Percentiles rank a stretch among this genome's conserved stretches.
phyloP scores from a whole-genome alignment of 2,113 vertebrate genomes.

The Hipposideros armiger region DNA sequence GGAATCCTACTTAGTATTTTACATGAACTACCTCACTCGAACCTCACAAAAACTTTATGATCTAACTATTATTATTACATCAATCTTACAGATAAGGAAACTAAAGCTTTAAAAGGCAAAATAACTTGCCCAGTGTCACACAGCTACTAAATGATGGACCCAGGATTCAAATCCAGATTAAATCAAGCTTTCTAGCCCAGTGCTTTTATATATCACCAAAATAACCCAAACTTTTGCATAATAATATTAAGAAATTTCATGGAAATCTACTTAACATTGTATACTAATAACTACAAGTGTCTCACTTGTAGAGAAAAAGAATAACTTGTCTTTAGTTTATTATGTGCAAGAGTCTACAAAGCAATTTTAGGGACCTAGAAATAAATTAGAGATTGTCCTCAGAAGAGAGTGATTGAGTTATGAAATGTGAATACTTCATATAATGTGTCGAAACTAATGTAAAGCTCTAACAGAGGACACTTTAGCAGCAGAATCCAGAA shows the following conservation, averaged over 20 bases:
- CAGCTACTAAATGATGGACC: neutral
- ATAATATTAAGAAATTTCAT: neutral
- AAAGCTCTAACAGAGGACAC: conserved; percentile 1
- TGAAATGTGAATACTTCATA: neutral
- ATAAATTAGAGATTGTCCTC: neutral
- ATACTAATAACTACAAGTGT: neutral
- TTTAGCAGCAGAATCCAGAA: conserved; percentile 6
- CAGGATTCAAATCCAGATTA: conserved; percentile 27
- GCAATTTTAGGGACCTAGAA: neutral
- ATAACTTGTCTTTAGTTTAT: neutral
- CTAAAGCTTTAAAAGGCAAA: conserved; percentile 19
- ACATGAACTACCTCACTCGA: neutral
- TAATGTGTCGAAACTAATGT: neutral
- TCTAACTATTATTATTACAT: neutral
- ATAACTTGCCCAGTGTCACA: neutral
- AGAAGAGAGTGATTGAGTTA: neutral
- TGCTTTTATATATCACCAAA: neutral
- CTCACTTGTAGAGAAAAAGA: neutral
- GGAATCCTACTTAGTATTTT: neutral
- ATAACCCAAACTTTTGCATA: neutral
- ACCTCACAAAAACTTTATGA: neutral
- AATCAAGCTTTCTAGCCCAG: neutral
- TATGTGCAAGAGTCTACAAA: neutral
- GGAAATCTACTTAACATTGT: neutral
- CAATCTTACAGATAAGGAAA: neutral